Percentiles rank a stretch among this genome's conserved stretches.
phyloP scores from a whole-genome alignment of 2,113 vertebrate genomes.

The Eudyptes chrysolophus region DNA sequence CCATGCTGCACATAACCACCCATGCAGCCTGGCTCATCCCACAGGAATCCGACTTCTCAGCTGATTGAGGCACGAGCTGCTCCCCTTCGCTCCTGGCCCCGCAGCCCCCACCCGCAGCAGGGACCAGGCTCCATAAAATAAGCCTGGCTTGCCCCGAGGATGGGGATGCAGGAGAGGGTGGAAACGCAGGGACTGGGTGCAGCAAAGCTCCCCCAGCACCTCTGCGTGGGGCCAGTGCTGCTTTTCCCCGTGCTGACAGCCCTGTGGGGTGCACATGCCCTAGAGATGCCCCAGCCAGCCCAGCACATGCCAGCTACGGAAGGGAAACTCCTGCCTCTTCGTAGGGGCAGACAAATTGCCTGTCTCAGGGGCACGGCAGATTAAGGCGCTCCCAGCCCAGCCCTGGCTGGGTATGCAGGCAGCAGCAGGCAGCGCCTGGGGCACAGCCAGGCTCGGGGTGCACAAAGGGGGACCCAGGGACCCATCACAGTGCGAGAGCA shows the following conservation, averaged over 20 bases:
- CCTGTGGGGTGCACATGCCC: neutral
- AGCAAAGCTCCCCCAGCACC: neutral
- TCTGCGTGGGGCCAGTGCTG: neutral
- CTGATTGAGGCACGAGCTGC: accelerated
- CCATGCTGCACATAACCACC: neutral
- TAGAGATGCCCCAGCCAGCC: neutral
- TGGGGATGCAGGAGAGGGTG: neutral
- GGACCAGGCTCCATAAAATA: neutral
- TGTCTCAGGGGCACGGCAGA: neutral
- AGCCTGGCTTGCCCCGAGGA: neutral
- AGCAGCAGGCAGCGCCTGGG: neutral
- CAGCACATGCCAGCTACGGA: accelerated
- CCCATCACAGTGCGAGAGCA: accelerated
- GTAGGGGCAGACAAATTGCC: neutral
- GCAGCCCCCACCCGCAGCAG: accelerated
- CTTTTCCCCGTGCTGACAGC: neutral
- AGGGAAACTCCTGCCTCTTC: neutral
- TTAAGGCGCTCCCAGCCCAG: neutral
- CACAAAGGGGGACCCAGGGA: neutral
- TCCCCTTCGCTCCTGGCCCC: accelerated
- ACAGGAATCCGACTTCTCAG: neutral
- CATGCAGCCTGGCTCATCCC: neutral
- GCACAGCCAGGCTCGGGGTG: neutral
- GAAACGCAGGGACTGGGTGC: neutral
- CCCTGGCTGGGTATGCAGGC: neutral